A percentile compares a stretch with the other conserved stretches of the same genome.
phyloP scores from a whole-genome alignment of 2,113 vertebrate genomes.

The Erpornis zantholeuca region DNA sequence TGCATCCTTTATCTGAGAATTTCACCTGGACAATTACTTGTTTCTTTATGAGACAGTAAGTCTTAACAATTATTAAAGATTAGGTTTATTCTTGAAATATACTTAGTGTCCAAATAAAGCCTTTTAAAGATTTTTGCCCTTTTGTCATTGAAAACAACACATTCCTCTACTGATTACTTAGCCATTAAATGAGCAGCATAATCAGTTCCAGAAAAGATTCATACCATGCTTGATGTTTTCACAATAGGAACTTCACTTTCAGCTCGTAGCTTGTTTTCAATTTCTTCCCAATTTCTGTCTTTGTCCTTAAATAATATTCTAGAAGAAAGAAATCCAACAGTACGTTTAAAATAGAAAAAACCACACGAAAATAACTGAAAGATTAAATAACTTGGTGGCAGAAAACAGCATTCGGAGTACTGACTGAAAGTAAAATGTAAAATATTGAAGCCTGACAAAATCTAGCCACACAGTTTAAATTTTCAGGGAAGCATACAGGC shows the following conservation, averaged over 20 bases:
- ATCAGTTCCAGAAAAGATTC: background rate
- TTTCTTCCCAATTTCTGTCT: conserved; percentile 97
- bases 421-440: background rate
- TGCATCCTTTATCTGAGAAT: background rate
- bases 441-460: background rate
- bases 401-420: background rate
- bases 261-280: conserved; percentile 88
- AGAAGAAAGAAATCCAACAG: conserved; percentile 42
- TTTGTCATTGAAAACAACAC: background rate
- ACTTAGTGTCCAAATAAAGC: background rate
- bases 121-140: background rate
- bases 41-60: background rate
- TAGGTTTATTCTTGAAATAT: background rate
- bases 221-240: conserved; percentile 97
- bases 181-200: background rate
- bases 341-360: background rate
- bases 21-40: background rate
- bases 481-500: background rate
- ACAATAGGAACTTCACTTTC: conserved; percentile 93
- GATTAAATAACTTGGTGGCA: background rate
- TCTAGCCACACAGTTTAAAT: background rate
- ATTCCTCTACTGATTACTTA: background rate
- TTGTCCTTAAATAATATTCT: conserved; percentile 98
- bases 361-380: background rate
- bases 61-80: background rate